Percentiles rank a stretch among this genome's conserved stretches.
phyloP scores from a whole-genome alignment of 1,140 invertebrate genomes.

The Linepithema humile region DNA sequence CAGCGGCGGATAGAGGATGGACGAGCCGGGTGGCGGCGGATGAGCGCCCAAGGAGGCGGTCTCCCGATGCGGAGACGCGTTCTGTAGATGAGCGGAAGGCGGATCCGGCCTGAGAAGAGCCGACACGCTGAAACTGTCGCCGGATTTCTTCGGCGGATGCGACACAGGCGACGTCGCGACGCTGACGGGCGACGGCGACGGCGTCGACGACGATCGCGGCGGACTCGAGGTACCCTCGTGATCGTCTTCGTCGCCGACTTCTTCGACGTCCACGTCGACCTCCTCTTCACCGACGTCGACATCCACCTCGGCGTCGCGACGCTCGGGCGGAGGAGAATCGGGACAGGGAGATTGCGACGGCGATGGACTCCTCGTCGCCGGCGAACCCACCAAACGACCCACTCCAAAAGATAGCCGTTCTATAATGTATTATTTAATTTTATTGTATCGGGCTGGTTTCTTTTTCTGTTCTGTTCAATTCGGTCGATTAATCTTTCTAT shows the following conservation, averaged over 20 bases:
- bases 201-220: slow-evolving; percentile 78
- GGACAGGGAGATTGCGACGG: slow-evolving; percentile 79
- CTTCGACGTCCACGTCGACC: slow-evolving; percentile 82
- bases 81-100: slow-evolving; percentile 85
- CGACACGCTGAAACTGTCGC: slow-evolving; percentile 90
- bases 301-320: slow-evolving; percentile 79
- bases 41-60: slow-evolving; percentile 81
- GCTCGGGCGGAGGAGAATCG: slow-evolving; percentile 77
- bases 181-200: slow-evolving; percentile 76
- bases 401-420: slow-evolving; percentile 83
- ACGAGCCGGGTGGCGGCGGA: slow-evolving; percentile 71
- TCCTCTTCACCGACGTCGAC: slow-evolving; percentile 81
- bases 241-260: slow-evolving; percentile 82
- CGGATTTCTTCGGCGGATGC: slow-evolving; percentile 84
- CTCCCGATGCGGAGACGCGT: slow-evolving; percentile 76
- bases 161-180: slow-evolving; percentile 66
- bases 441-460: neutral
- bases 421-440: slow-evolving; percentile 49
- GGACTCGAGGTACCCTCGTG: slow-evolving; percentile 79
- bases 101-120: slow-evolving; percentile 91
- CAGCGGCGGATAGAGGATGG: slow-evolving; percentile 86
- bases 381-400: slow-evolving; percentile 81
- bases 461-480: neutral
- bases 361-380: slow-evolving; percentile 81
- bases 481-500: neutral